These are phyloP conservation scores for Copidosoma aretas DNA, from an alignment of 2,888 invertebrate genomes.

Conservation along the genomic window DNA sequence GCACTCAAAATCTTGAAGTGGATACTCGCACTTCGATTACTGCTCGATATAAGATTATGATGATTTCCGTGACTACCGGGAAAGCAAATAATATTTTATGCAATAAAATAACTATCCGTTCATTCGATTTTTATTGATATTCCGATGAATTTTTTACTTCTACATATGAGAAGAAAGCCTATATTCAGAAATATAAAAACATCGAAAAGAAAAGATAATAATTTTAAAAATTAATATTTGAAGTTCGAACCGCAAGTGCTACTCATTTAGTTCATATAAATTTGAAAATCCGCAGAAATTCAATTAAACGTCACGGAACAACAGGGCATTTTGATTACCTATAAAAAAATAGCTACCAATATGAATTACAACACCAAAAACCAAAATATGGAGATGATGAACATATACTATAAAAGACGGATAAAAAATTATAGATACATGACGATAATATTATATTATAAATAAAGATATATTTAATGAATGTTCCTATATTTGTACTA, in stretches of 20 bases:
- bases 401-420: slow-evolving; percentile 37
- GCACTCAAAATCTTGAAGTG: slow-evolving; percentile 1
- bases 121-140: background rate
- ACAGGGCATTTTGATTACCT: slow-evolving; percentile 59
- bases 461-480: slow-evolving; percentile 62
- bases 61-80: slow-evolving; percentile 31
- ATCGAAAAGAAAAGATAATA: background rate
- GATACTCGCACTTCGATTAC: slow-evolving; percentile 6
- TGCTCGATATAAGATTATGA: slow-evolving; percentile 21
- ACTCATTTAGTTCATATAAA: slow-evolving; percentile 6
- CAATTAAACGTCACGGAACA: slow-evolving; percentile 53
- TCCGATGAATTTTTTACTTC: no score
- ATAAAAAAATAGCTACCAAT: slow-evolving; percentile 52
- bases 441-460: slow-evolving; percentile 55
- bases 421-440: slow-evolving; percentile 46
- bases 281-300: slow-evolving; percentile 25
- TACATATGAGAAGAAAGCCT: background rate
- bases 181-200: background rate
- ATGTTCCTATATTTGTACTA: slow-evolving; percentile 63
- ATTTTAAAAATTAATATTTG: background rate
- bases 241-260: background rate
- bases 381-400: slow-evolving; percentile 48
- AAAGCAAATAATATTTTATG: slow-evolving; percentile 3
- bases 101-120: slow-evolving; percentile 2
- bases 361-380: slow-evolving; percentile 58